phyloP scores from a whole-genome alignment of 2,113 vertebrate genomes.

The Podocnemis expansa region DNA sequence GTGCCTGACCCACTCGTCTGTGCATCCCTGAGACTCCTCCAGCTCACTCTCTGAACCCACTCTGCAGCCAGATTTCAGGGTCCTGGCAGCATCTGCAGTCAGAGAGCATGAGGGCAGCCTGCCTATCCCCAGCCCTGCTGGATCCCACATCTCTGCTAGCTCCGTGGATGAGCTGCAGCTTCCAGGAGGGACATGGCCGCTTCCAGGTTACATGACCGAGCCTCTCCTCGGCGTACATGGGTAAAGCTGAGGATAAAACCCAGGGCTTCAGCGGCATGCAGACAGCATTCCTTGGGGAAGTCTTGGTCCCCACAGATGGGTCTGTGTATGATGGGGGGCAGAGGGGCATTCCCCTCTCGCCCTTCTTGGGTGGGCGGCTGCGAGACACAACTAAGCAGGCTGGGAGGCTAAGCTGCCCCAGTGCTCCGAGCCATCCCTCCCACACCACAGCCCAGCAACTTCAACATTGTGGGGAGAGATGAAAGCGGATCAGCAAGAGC shows the following conservation, averaged over 20 bases:
- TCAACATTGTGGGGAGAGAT: background rate
- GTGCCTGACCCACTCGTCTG: too few species aligned
- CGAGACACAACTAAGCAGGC: background rate
- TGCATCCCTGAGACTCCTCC: too few species aligned
- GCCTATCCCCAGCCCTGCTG: too few species aligned
- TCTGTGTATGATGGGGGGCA: background rate
- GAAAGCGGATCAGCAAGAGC: background rate
- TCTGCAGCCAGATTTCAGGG: too few species aligned
- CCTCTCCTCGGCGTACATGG: background rate
- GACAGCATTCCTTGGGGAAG: background rate
- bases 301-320: background rate
- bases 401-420: background rate
- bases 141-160: too few species aligned
- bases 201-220: too few species aligned
- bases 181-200: too few species aligned
- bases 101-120: too few species aligned
- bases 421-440: background rate
- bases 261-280: background rate
- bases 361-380: background rate
- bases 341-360: background rate
- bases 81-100: too few species aligned
- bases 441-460: too few species aligned
- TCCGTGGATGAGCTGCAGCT: too few species aligned
- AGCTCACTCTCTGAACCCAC: too few species aligned
- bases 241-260: background rate